phyloP scores from a whole-genome alignment of 2,797 vertebrate species.

The Tenualosa thibaudeaui region DNA sequence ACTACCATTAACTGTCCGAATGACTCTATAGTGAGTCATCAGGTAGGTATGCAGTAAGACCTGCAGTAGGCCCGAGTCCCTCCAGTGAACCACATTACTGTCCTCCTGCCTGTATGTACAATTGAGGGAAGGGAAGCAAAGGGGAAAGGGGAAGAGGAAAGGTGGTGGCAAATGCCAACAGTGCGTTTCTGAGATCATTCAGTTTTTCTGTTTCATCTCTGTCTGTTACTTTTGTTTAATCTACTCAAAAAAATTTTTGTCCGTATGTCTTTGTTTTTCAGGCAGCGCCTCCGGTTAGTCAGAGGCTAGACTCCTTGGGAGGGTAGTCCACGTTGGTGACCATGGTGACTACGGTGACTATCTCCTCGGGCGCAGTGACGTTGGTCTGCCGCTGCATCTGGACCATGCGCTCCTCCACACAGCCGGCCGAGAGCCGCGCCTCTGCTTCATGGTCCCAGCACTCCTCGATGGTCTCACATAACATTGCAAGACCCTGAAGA shows the following conservation, averaged over 20 bases:
- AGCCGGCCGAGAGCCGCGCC: conserved; percentile 87
- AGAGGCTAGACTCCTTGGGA: conserved; percentile 95
- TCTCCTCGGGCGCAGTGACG: conserved; percentile 85
- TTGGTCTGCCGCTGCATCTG: conserved; percentile 89
- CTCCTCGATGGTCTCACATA: conserved; percentile 92
- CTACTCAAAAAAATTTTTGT: neutral
- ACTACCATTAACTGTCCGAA: neutral
- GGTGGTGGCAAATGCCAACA: neutral
- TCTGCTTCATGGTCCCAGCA: conserved; percentile 95
- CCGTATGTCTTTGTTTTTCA: conserved; percentile 31
- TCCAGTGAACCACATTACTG: neutral
- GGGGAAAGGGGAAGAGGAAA: neutral
- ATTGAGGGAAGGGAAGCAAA: neutral
- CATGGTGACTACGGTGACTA: conserved; percentile 94
- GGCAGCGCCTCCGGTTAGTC: conserved; percentile 74
- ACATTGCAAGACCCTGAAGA: conserved; percentile 84
- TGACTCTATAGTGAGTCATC: neutral
- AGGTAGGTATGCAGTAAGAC: conserved; percentile 9
- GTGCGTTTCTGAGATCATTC: neutral
- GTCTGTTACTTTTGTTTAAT: neutral
- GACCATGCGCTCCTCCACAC: conserved; percentile 87
- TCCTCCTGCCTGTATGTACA: conserved; percentile 8
- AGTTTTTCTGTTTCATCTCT: neutral
- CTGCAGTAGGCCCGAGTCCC: neutral
- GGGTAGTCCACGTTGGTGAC: conserved; percentile 96